Evolutionary conservation across 2,113 vertebrate genomes (phyloP).

Genomic region (rat (Rattus norvegicus)): GRCr8 NC_086032.1:16387001-16387500

Average conservation of each 20-base stretch:
- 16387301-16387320: slow-evolving; percentile 49
- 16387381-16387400: slow-evolving; percentile 40
- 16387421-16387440: slow-evolving; percentile 42
- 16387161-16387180: neutral
- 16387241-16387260: neutral
- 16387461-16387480: slow-evolving; percentile 56
- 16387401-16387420: slow-evolving; percentile 31
- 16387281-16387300: slow-evolving; percentile 55
- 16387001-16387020: too few relatives aligned
- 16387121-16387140: slow-evolving; percentile 9
- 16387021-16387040: too few relatives aligned
- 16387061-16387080: neutral
- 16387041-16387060: neutral
- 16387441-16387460: slow-evolving; percentile 57
- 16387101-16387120: neutral
- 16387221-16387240: slow-evolving; percentile 29
- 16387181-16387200: neutral
- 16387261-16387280: slow-evolving; percentile 63
- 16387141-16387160: neutral
- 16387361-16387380: slow-evolving; percentile 16
- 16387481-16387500: slow-evolving; percentile 16
- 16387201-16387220: neutral
- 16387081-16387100: neutral
- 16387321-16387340: neutral
- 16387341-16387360: neutral